Conservation (phyloP, 2,113 vertebrate genomes). For the Mesocricetus auratus region DNA sequence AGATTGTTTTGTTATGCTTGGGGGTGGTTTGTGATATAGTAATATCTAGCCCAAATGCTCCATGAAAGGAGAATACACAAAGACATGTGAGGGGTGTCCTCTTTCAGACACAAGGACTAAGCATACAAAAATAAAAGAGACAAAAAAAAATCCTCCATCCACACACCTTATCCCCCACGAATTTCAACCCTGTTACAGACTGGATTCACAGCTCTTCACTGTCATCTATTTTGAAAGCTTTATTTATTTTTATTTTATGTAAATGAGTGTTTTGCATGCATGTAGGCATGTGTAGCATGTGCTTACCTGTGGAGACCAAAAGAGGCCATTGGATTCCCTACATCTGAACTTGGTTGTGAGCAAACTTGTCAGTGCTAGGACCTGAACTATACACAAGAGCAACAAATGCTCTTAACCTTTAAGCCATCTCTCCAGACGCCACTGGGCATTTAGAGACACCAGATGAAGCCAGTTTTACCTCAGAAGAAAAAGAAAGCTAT, state of each 20-base stretch:
- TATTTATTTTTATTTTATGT: background rate
- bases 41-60: background rate
- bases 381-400: too few relatives aligned
- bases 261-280: background rate
- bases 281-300: background rate
- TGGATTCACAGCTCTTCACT: background rate
- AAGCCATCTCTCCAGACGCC: background rate
- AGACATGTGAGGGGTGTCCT: fast-evolving
- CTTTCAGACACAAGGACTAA: background rate
- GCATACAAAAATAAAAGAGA: background rate
- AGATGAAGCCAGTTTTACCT: background rate
- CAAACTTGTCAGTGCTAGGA: background rate
- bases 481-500: background rate
- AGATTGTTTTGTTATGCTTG: background rate
- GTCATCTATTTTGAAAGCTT: background rate
- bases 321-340: background rate
- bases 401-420: background rate
- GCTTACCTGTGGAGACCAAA: too few relatives aligned
- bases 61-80: background rate
- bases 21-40: background rate
- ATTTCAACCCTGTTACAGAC: fast-evolving
- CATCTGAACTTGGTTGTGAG: background rate
- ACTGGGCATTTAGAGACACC: background rate
- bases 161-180: background rate
- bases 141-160: background rate